These are phyloP conservation scores for Condylura cristata DNA, from an alignment of 2,113 vertebrate species.

Conservation along the genomic window DNA sequence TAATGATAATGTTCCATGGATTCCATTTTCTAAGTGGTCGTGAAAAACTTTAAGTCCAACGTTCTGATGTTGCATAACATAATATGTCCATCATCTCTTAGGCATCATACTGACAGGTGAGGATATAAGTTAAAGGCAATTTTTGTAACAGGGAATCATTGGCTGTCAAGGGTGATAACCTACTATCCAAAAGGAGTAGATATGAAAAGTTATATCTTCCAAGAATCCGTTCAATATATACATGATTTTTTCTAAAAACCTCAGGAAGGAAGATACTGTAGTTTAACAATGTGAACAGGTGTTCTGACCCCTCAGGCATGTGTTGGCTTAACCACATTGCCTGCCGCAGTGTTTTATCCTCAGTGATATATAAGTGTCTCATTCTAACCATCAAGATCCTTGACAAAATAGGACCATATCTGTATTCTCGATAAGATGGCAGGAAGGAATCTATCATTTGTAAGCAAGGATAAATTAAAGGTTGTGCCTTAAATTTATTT, in stretches of 20 bases:
- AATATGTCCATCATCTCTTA: conserved; percentile 94
- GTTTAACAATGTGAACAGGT: conserved; percentile 82
- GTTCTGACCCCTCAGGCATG: background rate
- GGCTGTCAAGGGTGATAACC: conserved; percentile 87
- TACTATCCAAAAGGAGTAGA: conserved; percentile 76
- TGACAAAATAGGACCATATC: conserved; percentile 44
- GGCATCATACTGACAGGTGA: conserved; percentile 92
- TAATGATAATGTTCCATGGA: conserved; percentile 88
- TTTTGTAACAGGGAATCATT: conserved; percentile 79
- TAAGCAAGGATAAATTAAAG: conserved; percentile 91
- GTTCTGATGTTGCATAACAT: conserved; percentile 85
- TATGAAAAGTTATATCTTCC: background rate
- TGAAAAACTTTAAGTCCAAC: conserved; percentile 88
- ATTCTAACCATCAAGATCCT: background rate
- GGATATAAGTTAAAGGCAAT: conserved; percentile 88
- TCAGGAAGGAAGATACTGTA: conserved; percentile 91
- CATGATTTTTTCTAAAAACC: conserved; percentile 76
- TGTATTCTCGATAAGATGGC: conserved; percentile 90
- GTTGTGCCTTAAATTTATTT: conserved; percentile 88
- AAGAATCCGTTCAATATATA: conserved; percentile 78
- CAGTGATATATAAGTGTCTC: background rate
- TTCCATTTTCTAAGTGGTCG: conserved; percentile 84
- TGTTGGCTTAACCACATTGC: background rate
- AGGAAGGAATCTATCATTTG: conserved; percentile 89
- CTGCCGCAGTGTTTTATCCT: background rate